Evolutionary conservation across 2,797 vertebrate genomes (phyloP).

Genomic region (Molossus molossus): DNA sequence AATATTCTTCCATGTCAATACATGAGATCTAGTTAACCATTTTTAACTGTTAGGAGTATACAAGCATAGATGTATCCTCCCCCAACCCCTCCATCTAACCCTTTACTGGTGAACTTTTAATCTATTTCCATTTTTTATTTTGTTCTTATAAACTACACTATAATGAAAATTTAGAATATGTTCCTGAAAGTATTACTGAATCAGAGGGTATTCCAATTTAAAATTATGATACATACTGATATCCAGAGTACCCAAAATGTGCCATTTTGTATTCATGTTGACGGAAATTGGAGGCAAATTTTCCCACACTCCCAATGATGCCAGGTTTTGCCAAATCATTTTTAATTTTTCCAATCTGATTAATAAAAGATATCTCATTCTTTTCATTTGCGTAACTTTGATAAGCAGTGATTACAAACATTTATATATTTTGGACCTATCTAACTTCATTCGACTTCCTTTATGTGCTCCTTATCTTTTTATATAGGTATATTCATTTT

Average conservation of each 20-base stretch:
- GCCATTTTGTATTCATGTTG: not conserved
- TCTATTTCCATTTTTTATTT: constrained; percentile 20
- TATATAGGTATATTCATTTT: not conserved
- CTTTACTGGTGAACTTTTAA: not conserved
- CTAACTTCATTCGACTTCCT: constrained; percentile 15
- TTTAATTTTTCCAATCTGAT: not conserved
- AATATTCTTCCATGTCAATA: constrained; percentile 4
- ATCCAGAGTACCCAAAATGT: not conserved
- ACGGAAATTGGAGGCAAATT: not conserved
- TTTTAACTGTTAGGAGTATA: not conserved
- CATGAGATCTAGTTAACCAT: not conserved
- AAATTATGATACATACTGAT: not conserved
- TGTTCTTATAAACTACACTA: constrained; percentile 5
- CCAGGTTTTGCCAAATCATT: not conserved
- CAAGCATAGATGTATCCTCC: not conserved
- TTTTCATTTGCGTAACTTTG: constrained; percentile 23
- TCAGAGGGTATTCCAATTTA: not conserved
- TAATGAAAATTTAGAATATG: not conserved
- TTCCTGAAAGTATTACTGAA: constrained; percentile 18
- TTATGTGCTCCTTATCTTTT: not conserved
- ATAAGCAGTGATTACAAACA: not conserved
- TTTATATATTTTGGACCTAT: not conserved
- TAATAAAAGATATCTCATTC: not conserved
- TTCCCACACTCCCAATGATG: not conserved
- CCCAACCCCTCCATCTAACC: not conserved